Evolutionary conservation across 2,113 vertebrate genomes (phyloP).

Genomic region (Chiloscyllium plagiosum): DNA sequence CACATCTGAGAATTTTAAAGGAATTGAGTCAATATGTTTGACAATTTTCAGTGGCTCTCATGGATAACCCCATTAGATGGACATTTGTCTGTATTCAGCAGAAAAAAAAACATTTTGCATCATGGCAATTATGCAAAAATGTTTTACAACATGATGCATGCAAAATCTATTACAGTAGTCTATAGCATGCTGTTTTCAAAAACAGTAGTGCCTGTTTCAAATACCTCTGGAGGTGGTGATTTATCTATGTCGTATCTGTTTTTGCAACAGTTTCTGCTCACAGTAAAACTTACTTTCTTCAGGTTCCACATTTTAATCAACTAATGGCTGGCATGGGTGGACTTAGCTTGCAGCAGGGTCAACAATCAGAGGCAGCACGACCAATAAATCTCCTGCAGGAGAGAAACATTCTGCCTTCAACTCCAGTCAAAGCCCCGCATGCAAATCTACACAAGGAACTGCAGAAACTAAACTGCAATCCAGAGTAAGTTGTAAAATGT

Average conservation of each 20-base stretch:
- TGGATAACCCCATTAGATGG: not conserved
- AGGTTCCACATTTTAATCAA: conserved; percentile 69
- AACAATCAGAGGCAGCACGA: conserved; percentile 76
- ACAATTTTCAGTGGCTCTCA: not conserved
- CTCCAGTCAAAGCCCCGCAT: conserved; percentile 65
- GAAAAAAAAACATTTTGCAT: not conserved
- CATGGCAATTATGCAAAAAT: not conserved
- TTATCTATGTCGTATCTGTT: not conserved
- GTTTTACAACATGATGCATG: not conserved
- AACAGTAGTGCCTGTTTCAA: not conserved
- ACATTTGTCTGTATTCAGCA: not conserved
- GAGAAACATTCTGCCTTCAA: conserved; percentile 78
- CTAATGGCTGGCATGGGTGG: conserved; percentile 70
- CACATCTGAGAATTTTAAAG: not conserved
- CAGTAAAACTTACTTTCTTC: conserved; percentile 35
- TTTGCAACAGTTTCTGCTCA: not conserved
- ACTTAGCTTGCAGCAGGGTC: conserved; percentile 66
- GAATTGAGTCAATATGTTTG: not conserved
- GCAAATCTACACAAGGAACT: conserved; percentile 88
- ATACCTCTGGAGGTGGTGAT: not conserved
- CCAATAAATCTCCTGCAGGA: conserved; percentile 92
- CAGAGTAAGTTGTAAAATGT: conserved; percentile 70
- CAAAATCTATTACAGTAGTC: not conserved
- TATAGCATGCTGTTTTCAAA: not conserved
- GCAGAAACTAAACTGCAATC: conserved; percentile 86